Evolutionary conservation across 2,888 invertebrate species (phyloP).

Genomic region (Ryuthela nishihirai): DNA sequence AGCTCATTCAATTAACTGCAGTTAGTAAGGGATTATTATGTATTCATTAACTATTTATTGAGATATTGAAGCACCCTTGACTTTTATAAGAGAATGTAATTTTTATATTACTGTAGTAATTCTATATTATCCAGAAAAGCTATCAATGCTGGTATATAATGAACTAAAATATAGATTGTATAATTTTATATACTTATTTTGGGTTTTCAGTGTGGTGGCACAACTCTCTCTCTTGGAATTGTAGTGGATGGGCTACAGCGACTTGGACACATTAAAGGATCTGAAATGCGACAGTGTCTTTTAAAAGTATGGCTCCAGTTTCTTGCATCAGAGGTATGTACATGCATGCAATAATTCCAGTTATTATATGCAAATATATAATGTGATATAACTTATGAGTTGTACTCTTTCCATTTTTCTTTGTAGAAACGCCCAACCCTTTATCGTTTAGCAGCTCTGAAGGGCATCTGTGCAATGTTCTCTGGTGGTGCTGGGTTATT

Average conservation of each 20-base stretch:
- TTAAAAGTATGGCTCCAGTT: conserved; percentile 25
- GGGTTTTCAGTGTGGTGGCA: conserved; percentile 32
- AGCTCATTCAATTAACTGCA: too few species aligned
- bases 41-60: too few species aligned
- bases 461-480: conserved; percentile 25
- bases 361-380: too few species aligned
- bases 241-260: conserved; percentile 17
- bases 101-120: too few species aligned
- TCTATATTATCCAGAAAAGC: too few species aligned
- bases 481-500: conserved; percentile 33
- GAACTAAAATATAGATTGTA: too few species aligned
- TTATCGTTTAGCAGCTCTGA: conserved; percentile 28
- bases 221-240: conserved; percentile 20
- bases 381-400: neutral
- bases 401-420: neutral
- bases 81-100: too few species aligned
- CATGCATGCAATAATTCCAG: neutral
- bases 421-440: conserved; percentile 22
- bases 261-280: conserved; percentile 17
- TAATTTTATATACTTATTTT: too few species aligned
- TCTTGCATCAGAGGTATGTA: conserved; percentile 19
- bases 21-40: too few species aligned
- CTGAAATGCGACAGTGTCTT: conserved; percentile 10
- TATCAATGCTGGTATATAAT: too few species aligned
- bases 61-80: too few species aligned